Conservation (phyloP, 1,140 invertebrate species). For the Zaprionus tsacasi region DNA sequence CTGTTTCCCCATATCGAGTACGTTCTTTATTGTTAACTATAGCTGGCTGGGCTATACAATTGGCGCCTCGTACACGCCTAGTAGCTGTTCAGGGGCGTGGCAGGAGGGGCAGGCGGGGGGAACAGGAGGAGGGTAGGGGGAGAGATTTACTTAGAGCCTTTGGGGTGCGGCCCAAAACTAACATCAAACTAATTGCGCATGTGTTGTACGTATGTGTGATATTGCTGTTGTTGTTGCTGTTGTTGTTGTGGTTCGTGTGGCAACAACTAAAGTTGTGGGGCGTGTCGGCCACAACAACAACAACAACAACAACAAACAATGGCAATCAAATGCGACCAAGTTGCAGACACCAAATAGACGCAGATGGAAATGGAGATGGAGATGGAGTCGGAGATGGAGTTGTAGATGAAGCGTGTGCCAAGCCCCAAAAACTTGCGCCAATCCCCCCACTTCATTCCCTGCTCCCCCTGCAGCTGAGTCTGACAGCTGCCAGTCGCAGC, state of each 20-base stretch:
- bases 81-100: conserved; percentile 8
- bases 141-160: conserved; percentile 16
- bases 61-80: conserved; percentile 28
- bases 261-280: conserved; percentile 16
- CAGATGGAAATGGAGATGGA: conserved; percentile 3
- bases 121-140: neutral
- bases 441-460: neutral
- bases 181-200: conserved; percentile 35
- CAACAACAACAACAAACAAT: conserved; percentile 47
- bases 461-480: conserved; percentile 3
- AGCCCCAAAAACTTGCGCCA: conserved; percentile 31
- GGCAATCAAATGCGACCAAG: conserved; percentile 66
- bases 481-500: conserved; percentile 19
- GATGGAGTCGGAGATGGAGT: neutral
- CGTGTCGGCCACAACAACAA: conserved; percentile 14
- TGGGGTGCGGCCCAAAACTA: conserved; percentile 28
- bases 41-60: conserved; percentile 15
- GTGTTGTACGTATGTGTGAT: conserved; percentile 18
- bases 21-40: conserved; percentile 12
- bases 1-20: conserved; percentile 5
- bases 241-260: conserved; percentile 4
- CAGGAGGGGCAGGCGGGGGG: neutral
- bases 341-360: conserved; percentile 29
- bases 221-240: conserved; percentile 3
- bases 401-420: conserved; percentile 44